Evolutionary conservation across 2,888 invertebrate genomes (phyloP).

Genomic region (Metopia argyrocephala): DNA sequence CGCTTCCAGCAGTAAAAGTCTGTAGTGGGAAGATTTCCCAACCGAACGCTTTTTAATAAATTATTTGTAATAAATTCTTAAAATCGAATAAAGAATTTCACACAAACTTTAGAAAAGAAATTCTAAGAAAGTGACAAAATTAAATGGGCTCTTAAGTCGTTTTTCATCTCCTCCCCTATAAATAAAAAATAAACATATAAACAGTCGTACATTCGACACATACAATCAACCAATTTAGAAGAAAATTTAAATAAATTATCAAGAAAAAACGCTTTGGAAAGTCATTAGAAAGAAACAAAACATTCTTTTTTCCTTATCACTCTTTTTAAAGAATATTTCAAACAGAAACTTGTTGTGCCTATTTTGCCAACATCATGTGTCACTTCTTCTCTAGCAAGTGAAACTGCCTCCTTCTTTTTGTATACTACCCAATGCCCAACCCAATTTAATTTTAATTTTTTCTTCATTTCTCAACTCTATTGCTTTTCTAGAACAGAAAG

Average conservation of each 20-base stretch:
- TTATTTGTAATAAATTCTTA: slow-evolving; percentile 75
- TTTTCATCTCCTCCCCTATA: slow-evolving; percentile 32
- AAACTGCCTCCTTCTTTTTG: no score
- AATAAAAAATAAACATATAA: not conserved
- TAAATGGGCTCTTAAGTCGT: slow-evolving; percentile 44
- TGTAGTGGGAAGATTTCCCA: slow-evolving; percentile 49
- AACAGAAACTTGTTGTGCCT: slow-evolving; percentile 33
- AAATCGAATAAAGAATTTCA: slow-evolving; percentile 55
- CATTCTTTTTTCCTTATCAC: no score
- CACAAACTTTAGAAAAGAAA: slow-evolving; percentile 2
- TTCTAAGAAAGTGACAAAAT: slow-evolving; percentile 10
- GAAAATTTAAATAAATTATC: slow-evolving; percentile 58
- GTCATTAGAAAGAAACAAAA: not conserved
- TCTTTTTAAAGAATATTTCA: not conserved
- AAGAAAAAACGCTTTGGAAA: not conserved
- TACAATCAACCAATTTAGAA: slow-evolving; percentile 56
- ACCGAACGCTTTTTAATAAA: slow-evolving; percentile 70
- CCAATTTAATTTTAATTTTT: slow-evolving; percentile 64
- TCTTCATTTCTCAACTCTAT: slow-evolving; percentile 2
- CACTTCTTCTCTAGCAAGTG: not conserved
- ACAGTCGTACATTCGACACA: no score
- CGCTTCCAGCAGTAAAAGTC: slow-evolving; percentile 24
- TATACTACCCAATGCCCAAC: slow-evolving; percentile 62
- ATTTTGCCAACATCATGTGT: slow-evolving; percentile 1
- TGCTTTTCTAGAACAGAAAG: slow-evolving; percentile 17